phyloP scores from a whole-genome alignment of 2,113 vertebrate species.

The Spilogale gracilis region DNA sequence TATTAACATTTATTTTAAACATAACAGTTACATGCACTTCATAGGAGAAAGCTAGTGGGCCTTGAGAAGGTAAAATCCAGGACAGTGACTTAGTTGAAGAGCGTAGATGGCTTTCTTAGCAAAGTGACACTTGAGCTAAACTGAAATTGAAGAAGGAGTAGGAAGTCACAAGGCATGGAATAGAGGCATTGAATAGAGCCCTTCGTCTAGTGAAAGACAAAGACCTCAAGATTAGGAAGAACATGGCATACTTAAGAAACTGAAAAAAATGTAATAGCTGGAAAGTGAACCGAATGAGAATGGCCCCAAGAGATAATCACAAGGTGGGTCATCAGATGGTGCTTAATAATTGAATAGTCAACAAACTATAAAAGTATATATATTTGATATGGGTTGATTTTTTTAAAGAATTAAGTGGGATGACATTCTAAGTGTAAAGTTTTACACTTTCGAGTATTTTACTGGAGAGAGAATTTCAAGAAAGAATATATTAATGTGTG shows the following conservation, averaged over 20 bases:
- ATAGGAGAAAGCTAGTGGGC: background rate
- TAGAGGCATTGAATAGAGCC: background rate
- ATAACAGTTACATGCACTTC: background rate
- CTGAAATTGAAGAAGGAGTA: background rate
- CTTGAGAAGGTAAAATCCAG: background rate
- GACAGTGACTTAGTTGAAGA: background rate
- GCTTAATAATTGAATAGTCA: background rate
- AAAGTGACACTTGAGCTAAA: background rate
- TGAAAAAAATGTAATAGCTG: background rate
- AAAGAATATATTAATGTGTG: slow-evolving; percentile 39
- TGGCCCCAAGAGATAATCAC: background rate
- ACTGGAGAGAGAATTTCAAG: slow-evolving; percentile 9
- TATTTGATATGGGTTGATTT: background rate
- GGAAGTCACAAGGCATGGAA: background rate
- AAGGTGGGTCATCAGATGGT: background rate
- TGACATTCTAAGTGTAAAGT: slow-evolving; percentile 36
- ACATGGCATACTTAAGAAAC: background rate
- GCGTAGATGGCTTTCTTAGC: background rate
- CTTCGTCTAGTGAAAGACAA: background rate
- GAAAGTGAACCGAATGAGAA: background rate
- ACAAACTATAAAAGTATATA: background rate
- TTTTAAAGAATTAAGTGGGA: slow-evolving; percentile 27
- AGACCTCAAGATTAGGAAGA: background rate
- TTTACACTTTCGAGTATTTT: background rate
- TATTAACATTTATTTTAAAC: slow-evolving; percentile 26